phyloP scores from a whole-genome alignment of 92 coral and sea anemone species.

The Umimayanthus chanpuru region DNA sequence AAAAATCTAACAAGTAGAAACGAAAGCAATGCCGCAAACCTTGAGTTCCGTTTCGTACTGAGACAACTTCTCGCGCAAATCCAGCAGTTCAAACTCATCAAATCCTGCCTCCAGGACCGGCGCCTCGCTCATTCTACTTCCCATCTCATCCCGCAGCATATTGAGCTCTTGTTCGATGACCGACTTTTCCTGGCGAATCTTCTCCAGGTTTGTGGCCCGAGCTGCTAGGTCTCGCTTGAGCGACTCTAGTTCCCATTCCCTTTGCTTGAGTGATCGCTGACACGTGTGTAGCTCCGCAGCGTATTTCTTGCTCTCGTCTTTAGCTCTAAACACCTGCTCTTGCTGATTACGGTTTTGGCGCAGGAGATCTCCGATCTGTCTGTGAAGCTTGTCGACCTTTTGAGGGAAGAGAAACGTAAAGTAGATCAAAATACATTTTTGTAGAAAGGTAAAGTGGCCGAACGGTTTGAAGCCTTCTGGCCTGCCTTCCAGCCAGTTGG shows the following conservation, averaged over 20 bases:
- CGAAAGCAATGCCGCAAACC: background rate
- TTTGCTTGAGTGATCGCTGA: conserved; percentile 83
- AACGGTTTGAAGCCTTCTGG: no score
- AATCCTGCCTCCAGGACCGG: conserved; percentile 81
- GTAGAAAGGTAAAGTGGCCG: no score
- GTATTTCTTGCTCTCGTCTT: conserved; percentile 80
- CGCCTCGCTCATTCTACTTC: conserved; percentile 69
- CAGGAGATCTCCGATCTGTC: conserved; percentile 70
- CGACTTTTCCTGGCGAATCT: conserved; percentile 75
- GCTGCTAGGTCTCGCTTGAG: conserved; percentile 82
- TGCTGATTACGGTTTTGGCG: conserved; percentile 87
- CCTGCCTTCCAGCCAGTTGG: no score
- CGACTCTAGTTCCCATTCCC: conserved; percentile 91
- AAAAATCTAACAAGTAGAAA: background rate
- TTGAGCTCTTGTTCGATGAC: conserved; percentile 86
- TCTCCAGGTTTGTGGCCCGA: conserved; percentile 67
- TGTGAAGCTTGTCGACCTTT: conserved; percentile 59
- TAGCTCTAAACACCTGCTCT: conserved; percentile 79
- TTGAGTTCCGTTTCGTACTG: conserved; percentile 69
- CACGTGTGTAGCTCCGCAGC: conserved; percentile 76
- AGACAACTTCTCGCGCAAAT: conserved; percentile 70
- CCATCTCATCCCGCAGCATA: conserved; percentile 81
- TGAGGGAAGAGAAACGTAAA: background rate
- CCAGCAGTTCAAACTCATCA: conserved; percentile 77
- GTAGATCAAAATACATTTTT: background rate